A percentile compares a stretch with the other conserved stretches of the same genome.
These are phyloP conservation scores for Dyspetes luteomarginatus DNA, from an alignment of 2,888 invertebrate genomes.

Conservation along the genomic window DNA sequence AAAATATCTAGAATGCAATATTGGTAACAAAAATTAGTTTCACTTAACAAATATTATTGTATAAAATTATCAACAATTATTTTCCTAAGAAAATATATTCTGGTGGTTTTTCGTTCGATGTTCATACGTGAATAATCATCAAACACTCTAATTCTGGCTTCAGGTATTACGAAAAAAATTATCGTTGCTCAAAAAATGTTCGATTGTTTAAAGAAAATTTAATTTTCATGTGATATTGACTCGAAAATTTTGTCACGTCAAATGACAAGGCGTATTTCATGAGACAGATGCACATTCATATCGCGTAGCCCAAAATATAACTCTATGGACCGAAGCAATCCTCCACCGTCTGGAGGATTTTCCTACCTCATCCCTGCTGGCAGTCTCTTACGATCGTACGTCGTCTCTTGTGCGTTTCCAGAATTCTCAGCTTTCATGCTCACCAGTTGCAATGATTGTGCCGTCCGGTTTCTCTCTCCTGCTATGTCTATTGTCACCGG, in stretches of 20 bases:
- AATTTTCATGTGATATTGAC: background rate
- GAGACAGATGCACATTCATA: background rate
- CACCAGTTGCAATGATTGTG: conserved; percentile 55
- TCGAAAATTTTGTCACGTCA: background rate
- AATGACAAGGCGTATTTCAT: background rate
- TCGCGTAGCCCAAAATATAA: background rate
- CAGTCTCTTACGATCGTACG: background rate
- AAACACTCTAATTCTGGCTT: too few species aligned
- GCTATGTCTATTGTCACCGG: conserved; percentile 74
- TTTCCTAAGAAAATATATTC: too few species aligned
- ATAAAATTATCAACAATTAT: too few species aligned
- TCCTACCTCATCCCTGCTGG: background rate
- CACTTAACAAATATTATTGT: too few species aligned
- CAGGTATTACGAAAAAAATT: too few species aligned
- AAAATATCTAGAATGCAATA: too few species aligned
- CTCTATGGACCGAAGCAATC: background rate
- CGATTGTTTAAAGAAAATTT: background rate
- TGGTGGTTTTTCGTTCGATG: too few species aligned
- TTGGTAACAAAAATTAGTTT: too few species aligned
- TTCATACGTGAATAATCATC: too few species aligned
- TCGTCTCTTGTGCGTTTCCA: conserved; percentile 23
- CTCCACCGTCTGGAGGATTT: background rate
- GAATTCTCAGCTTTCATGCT: conserved; percentile 58
- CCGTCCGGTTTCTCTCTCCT: conserved; percentile 46
- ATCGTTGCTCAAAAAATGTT: too few species aligned